Conservation (phyloP, 2,797 vertebrate genomes). For the Brachyrhaphis roseni region DNA sequence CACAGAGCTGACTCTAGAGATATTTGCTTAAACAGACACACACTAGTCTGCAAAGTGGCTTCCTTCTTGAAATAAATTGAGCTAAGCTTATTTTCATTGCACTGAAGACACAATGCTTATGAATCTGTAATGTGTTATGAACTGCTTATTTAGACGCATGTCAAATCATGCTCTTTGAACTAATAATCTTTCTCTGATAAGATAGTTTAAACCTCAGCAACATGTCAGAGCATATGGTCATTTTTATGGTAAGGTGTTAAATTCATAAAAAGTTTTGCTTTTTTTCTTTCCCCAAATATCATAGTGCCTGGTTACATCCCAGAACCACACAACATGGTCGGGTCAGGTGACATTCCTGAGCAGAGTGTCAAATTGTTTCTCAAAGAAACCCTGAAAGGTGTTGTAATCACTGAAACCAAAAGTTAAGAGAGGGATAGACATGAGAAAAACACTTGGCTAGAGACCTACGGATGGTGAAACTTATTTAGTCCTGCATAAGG, state of each 20-base stretch:
- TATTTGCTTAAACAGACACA: neutral
- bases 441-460: slow-evolving; percentile 20
- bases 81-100: neutral
- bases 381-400: slow-evolving; percentile 7
- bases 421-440: slow-evolving; percentile 9
- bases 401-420: slow-evolving; percentile 17
- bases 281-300: neutral
- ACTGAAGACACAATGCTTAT: neutral
- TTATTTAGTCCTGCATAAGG: neutral
- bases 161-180: neutral
- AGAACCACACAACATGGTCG: slow-evolving; percentile 10
- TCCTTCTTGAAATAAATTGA: neutral
- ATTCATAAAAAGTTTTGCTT: neutral
- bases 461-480: neutral
- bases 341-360: slow-evolving; percentile 48
- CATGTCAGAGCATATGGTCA: neutral
- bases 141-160: neutral
- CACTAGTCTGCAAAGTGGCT: neutral
- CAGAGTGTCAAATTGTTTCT: slow-evolving; percentile 28
- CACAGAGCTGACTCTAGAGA: neutral
- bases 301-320: slow-evolving; percentile 9
- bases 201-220: neutral
- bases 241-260: slow-evolving; percentile 2
- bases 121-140: neutral
- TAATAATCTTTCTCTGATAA: neutral